Percentiles rank a stretch among this genome's conserved stretches.
Conservation (phyloP, 2,888 invertebrate genomes). For the Agrochola lychnidis region DNA sequence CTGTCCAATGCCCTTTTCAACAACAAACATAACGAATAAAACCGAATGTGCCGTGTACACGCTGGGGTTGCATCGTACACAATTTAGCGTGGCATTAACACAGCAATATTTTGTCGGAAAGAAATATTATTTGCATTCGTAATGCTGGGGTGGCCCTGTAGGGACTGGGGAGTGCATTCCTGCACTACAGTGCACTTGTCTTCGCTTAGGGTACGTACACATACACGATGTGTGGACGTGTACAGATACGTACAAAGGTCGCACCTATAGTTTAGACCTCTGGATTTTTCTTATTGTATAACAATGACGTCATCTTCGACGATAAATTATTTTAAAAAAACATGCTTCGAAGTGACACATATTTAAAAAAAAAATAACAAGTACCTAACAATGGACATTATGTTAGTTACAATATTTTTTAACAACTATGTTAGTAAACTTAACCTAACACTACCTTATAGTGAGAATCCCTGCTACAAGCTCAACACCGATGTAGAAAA, state of each 20-base stretch:
- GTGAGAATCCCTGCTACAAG: background rate
- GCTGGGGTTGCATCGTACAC: slow-evolving; percentile 80
- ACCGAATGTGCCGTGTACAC: slow-evolving; percentile 82
- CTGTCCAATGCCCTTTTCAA: slow-evolving; percentile 77
- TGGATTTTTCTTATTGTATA: background rate
- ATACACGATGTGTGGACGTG: slow-evolving; percentile 38
- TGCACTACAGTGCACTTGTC: slow-evolving; percentile 81
- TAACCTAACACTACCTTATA: too few relatives aligned
- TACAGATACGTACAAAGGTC: background rate
- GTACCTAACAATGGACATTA: too few relatives aligned
- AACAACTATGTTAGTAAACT: too few relatives aligned
- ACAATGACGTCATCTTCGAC: background rate
- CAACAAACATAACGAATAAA: slow-evolving; percentile 86
- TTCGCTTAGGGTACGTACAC: slow-evolving; percentile 66
- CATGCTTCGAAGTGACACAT: background rate
- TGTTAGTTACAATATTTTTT: too few relatives aligned
- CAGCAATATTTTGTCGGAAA: slow-evolving; percentile 86
- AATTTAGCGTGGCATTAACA: slow-evolving; percentile 88
- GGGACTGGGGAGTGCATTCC: slow-evolving; percentile 81
- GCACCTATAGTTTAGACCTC: background rate
- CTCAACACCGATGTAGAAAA: background rate
- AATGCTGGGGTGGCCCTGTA: slow-evolving; percentile 76
- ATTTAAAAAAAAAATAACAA: too few relatives aligned
- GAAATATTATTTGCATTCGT: slow-evolving; percentile 89
- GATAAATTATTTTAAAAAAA: background rate